These are phyloP conservation scores for Piscicola geometra DNA, from an alignment of 2,888 invertebrate species.

Conservation along the genomic window DNA sequence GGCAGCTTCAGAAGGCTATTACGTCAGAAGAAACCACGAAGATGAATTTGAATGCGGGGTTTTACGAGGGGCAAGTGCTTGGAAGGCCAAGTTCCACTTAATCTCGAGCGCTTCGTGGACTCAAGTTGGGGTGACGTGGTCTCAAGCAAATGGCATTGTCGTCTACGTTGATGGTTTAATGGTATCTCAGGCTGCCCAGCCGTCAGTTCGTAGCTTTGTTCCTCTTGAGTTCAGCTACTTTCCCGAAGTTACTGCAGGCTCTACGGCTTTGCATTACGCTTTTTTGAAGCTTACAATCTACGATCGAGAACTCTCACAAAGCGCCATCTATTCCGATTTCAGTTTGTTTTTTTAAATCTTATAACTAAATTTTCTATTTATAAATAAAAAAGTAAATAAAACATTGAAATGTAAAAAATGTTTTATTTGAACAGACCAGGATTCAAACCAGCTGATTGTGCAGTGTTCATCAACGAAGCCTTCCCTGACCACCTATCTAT, in stretches of 20 bases:
- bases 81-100: slow-evolving; percentile 46
- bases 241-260: slow-evolving; percentile 38
- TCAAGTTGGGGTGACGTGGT: slow-evolving; percentile 45
- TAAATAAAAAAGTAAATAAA: background rate
- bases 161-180: slow-evolving; percentile 48
- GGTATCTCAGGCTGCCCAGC: slow-evolving; percentile 26
- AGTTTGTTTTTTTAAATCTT: slow-evolving; percentile 17
- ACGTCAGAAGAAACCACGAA: slow-evolving; percentile 47
- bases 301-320: background rate
- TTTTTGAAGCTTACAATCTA: slow-evolving; percentile 15
- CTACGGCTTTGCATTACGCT: slow-evolving; percentile 17
- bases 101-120: slow-evolving; percentile 41
- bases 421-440: background rate
- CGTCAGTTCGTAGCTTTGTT: slow-evolving; percentile 37
- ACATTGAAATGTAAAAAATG: background rate
- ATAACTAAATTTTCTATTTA: too few relatives aligned
- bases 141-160: slow-evolving; percentile 30
- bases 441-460: slow-evolving; percentile 17
- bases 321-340: slow-evolving; percentile 21
- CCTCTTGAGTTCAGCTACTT: slow-evolving; percentile 40
- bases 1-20: slow-evolving; percentile 49
- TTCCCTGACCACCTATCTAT: background rate
- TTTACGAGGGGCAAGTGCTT: slow-evolving; percentile 42
- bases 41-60: slow-evolving; percentile 51
- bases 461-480: slow-evolving; percentile 15